Conservation (phyloP, 1,140 invertebrate species). For the Drosophila ficusphila region DNA sequence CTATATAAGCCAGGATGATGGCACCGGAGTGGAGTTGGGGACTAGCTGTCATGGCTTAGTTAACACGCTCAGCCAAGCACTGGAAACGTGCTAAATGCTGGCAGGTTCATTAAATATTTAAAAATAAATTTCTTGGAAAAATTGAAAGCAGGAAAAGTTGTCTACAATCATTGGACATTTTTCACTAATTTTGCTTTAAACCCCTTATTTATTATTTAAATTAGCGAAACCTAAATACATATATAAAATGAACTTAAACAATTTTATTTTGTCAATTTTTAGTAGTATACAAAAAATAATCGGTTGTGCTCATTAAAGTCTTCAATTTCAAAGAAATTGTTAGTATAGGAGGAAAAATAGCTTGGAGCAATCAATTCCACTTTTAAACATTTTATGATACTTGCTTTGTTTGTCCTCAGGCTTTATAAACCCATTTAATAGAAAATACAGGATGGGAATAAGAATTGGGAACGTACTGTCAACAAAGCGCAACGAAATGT, state of each 20-base stretch:
- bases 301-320: too few relatives aligned
- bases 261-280: too few relatives aligned
- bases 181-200: not conserved
- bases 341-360: too few relatives aligned
- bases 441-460: not conserved
- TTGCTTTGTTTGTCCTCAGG: not conserved
- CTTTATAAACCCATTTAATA: not conserved
- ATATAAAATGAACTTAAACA: too few relatives aligned
- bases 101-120: conserved; percentile 72
- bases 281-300: too few relatives aligned
- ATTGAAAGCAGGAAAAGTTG: conserved; percentile 23
- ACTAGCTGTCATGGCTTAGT: conserved; percentile 40
- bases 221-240: too few relatives aligned
- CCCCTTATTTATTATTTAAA: not conserved
- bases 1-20: conserved; percentile 29
- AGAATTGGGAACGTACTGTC: conserved; percentile 1
- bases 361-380: too few relatives aligned
- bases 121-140: conserved; percentile 45
- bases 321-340: too few relatives aligned
- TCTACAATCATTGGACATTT: not conserved
- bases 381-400: too few relatives aligned
- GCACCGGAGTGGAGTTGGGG: conserved; percentile 1
- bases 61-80: conserved; percentile 63
- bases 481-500: conserved; percentile 21
- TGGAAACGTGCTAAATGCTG: conserved; percentile 72